Percentiles rank a stretch among this genome's conserved stretches.
These are phyloP conservation scores for Xylota sylvarum DNA, from an alignment of 2,888 invertebrate species.

Conservation along the genomic window DNA sequence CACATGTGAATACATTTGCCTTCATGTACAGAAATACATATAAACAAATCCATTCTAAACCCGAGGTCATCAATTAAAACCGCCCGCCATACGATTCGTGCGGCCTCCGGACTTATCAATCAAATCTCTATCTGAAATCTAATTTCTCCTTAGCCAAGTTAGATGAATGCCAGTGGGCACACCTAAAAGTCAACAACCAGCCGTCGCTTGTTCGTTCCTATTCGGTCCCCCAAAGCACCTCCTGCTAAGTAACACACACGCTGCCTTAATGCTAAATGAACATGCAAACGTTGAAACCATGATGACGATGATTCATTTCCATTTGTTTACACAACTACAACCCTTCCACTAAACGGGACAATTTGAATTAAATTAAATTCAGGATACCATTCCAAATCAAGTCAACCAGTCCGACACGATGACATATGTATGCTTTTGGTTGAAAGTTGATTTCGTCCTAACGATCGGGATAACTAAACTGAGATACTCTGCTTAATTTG, in stretches of 20 bases:
- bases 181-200: constrained; percentile 37
- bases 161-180: constrained; percentile 21
- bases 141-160: constrained; percentile 4
- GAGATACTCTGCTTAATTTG: constrained; percentile 18
- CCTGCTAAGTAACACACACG: background rate
- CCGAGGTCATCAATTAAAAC: constrained; percentile 20
- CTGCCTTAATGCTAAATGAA: constrained; percentile 28
- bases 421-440: background rate
- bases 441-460: constrained; percentile 11
- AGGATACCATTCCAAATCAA: background rate
- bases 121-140: constrained; percentile 28
- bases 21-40: background rate
- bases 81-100: background rate
- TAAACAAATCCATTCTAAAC: constrained; percentile 10
- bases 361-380: constrained; percentile 38
- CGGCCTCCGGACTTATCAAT: constrained; percentile 13
- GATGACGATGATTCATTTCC: constrained; percentile 42
- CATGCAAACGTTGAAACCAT: constrained; percentile 43
- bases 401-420: too few species aligned
- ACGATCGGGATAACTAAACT: constrained; percentile 11
- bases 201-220: background rate
- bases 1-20: constrained; percentile 1
- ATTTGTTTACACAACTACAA: constrained; percentile 26
- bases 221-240: background rate
- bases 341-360: constrained; percentile 14